Conservation (phyloP, 1,140 invertebrate genomes). For the Zelostemma sp. region DNA sequence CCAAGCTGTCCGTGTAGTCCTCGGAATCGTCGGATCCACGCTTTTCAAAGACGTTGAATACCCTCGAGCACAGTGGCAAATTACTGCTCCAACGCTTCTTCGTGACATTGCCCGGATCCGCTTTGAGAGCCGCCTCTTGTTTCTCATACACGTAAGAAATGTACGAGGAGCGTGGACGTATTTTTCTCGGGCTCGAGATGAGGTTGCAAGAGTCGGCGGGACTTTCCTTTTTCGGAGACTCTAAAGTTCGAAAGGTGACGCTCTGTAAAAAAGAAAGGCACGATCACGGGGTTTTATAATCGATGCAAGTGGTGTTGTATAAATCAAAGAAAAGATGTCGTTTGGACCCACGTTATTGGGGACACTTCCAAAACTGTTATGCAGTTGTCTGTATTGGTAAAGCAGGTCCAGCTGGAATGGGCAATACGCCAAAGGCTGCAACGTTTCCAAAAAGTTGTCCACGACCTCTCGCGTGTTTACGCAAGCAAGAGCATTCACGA, state of each 20-base stretch:
- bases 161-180: conserved; percentile 76
- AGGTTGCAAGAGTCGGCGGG: conserved; percentile 62
- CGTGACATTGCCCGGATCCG: conserved; percentile 71
- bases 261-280: conserved; percentile 37
- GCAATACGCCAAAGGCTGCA: conserved; percentile 81
- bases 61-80: conserved; percentile 73
- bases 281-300: too few species aligned
- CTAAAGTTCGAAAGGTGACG: conserved; percentile 48
- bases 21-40: conserved; percentile 77
- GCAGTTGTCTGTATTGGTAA: conserved; percentile 82
- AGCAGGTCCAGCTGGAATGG: conserved; percentile 86
- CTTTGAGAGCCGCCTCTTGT: conserved; percentile 69
- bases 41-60: conserved; percentile 80
- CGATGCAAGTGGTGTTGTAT: too few species aligned
- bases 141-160: conserved; percentile 70
- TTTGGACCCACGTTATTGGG: conserved; percentile 70
- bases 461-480: conserved; percentile 74
- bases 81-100: conserved; percentile 83
- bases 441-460: conserved; percentile 79
- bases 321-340: conserved; percentile 5
- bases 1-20: conserved; percentile 81
- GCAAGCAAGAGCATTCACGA: conserved; percentile 77
- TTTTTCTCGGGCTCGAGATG: conserved; percentile 68
- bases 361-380: conserved; percentile 80
- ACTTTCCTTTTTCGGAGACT: conserved; percentile 67